phyloP scores from a whole-genome alignment of 2,888 invertebrate species.

The Miltochrista miniata region DNA sequence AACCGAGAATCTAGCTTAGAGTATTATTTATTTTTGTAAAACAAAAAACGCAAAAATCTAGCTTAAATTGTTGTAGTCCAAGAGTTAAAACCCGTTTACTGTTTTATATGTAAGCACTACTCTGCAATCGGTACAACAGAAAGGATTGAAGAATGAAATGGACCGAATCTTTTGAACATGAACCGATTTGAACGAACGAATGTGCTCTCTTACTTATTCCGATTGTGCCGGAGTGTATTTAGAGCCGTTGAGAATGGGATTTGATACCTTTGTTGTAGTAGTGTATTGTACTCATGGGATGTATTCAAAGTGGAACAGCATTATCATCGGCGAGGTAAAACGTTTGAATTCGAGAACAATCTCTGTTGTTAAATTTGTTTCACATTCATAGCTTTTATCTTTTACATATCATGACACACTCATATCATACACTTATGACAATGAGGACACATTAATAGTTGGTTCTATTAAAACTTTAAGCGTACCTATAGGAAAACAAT shows the following conservation, averaged over 20 bases:
- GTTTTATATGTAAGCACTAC: too few relatives aligned
- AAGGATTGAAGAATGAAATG: constrained; percentile 31
- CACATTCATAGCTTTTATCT: not conserved
- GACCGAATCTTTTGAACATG: constrained; percentile 16
- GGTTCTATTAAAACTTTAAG: too few relatives aligned
- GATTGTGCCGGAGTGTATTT: constrained; percentile 16
- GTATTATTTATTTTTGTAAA: too few relatives aligned
- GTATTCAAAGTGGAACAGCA: not conserved
- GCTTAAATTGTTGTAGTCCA: too few relatives aligned
- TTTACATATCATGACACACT: too few relatives aligned
- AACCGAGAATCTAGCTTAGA: too few relatives aligned
- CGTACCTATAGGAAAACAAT: too few relatives aligned
- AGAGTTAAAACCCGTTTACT: too few relatives aligned
- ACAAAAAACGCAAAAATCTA: too few relatives aligned
- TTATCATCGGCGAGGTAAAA: not conserved
- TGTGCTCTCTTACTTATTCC: constrained; percentile 20
- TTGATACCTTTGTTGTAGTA: constrained; percentile 15
- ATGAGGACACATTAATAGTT: too few relatives aligned
- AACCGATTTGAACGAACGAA: constrained; percentile 6
- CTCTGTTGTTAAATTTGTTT: not conserved
- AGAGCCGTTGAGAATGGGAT: constrained; percentile 16
- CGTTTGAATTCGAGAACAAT: not conserved
- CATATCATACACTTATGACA: too few relatives aligned
- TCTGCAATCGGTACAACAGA: too few relatives aligned
- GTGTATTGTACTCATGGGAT: constrained; percentile 13